These are phyloP conservation scores for Sarcophaga carnaria DNA, from an alignment of 2,888 invertebrate species.

Conservation along the genomic window DNA sequence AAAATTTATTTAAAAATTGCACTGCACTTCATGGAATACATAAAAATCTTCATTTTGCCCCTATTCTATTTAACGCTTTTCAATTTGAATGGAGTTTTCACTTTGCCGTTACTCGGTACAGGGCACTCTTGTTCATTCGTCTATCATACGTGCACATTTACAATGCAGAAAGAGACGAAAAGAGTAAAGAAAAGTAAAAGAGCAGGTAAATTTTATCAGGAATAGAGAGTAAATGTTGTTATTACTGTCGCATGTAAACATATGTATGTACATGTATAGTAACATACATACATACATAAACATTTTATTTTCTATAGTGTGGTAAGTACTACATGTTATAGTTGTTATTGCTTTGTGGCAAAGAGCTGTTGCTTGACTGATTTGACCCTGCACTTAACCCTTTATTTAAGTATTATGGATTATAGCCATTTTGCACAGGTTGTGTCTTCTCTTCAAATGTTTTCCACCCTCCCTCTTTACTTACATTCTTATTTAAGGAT, in stretches of 20 bases:
- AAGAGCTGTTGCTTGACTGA: conserved; percentile 29
- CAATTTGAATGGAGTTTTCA: too few species aligned
- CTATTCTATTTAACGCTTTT: too few species aligned
- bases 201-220: not conserved
- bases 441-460: not conserved
- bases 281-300: not conserved
- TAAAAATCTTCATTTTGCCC: not conserved
- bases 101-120: too few species aligned
- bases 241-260: not conserved
- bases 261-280: not conserved
- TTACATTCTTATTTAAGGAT: too few species aligned
- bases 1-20: not conserved
- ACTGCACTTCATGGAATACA: not conserved
- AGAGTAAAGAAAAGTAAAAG: not conserved
- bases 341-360: not conserved
- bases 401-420: conserved; percentile 51
- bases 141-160: not conserved
- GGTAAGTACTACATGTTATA: conserved; percentile 6
- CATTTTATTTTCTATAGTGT: not conserved
- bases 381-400: conserved; percentile 66
- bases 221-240: not conserved
- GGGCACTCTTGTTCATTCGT: too few species aligned
- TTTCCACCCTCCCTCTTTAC: too few species aligned
- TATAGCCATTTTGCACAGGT: conserved; percentile 9
- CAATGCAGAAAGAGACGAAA: not conserved